Evolutionary conservation across 2,113 vertebrate genomes (phyloP).

Genomic region (Pseudonaja textilis): DNA sequence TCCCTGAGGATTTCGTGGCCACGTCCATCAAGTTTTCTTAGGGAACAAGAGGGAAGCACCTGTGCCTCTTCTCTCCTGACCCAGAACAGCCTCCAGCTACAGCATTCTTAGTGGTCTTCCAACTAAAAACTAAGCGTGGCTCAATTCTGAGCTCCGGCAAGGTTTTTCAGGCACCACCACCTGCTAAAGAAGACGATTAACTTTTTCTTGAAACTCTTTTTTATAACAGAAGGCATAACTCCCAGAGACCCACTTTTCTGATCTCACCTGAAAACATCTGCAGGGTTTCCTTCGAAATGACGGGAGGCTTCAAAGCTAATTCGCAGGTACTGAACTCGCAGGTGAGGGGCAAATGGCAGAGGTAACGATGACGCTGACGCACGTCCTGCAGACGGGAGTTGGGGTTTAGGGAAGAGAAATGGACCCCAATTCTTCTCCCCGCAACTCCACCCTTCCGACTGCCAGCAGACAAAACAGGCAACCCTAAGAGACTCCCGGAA

Average conservation of each 20-base stretch:
- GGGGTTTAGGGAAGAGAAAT: background rate
- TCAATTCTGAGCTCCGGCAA: background rate
- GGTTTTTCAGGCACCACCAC: background rate
- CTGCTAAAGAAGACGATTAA: background rate
- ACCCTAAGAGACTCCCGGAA: background rate
- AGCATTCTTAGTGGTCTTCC: background rate
- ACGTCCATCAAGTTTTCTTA: background rate
- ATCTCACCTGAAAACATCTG: slow-evolving; percentile 88
- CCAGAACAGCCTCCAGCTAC: background rate
- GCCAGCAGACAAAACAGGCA: background rate
- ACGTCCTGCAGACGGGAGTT: slow-evolving; percentile 79
- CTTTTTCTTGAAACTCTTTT: accelerated
- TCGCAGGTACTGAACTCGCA: slow-evolving; percentile 99
- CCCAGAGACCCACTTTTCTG: background rate
- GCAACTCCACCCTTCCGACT: background rate
- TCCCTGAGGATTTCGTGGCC: background rate
- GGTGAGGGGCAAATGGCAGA: slow-evolving; percentile 94
- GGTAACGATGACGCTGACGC: slow-evolving; percentile 90
- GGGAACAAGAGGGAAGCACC: background rate
- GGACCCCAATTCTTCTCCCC: background rate
- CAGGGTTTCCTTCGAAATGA: slow-evolving; percentile 91
- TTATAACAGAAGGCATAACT: background rate
- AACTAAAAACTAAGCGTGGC: background rate
- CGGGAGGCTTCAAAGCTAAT: slow-evolving; percentile 86
- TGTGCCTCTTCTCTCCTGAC: background rate